Conservation (phyloP, 2,888 invertebrate species). For the Salpingus planirostris region DNA sequence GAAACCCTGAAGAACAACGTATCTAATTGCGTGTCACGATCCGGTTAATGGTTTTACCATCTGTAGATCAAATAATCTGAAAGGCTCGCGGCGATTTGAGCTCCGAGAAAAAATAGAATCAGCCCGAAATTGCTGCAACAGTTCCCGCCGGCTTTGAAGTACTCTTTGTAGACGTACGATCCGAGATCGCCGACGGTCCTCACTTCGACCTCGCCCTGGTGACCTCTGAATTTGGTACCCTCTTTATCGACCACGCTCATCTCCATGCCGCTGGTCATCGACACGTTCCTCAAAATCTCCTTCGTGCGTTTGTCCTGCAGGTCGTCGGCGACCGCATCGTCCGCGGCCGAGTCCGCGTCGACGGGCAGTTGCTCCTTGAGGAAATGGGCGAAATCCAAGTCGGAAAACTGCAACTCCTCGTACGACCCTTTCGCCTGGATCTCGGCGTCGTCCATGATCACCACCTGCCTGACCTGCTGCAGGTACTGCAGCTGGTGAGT, state of each 20-base stretch:
- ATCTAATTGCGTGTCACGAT: too few relatives aligned
- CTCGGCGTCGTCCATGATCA: constrained; percentile 40
- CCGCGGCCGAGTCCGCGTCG: constrained; percentile 1
- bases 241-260: constrained; percentile 22
- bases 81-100: constrained; percentile 41
- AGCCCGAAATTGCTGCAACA: constrained; percentile 44
- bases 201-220: constrained; percentile 42
- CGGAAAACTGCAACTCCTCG: constrained; percentile 36
- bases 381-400: constrained; percentile 42
- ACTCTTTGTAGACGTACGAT: constrained; percentile 45
- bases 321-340: constrained; percentile 1
- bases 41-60: constrained; percentile 25
- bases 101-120: constrained; percentile 44
- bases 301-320: constrained; percentile 1
- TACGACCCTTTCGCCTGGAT: constrained; percentile 40
- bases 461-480: constrained; percentile 36
- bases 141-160: constrained; percentile 51
- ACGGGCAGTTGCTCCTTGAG: constrained; percentile 16
- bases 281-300: constrained; percentile 10
- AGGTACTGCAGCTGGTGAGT: constrained; percentile 64
- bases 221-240: constrained; percentile 22
- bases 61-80: constrained; percentile 36
- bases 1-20: constrained; percentile 29
- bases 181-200: constrained; percentile 48
- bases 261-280: constrained; percentile 11